Evolutionary conservation across 35 echinoderm and acorn worm genomes (phyloP), one percentile per base, ranked within the genome.

Genomic region (Heliocidaris erythrogramma): DNA sequence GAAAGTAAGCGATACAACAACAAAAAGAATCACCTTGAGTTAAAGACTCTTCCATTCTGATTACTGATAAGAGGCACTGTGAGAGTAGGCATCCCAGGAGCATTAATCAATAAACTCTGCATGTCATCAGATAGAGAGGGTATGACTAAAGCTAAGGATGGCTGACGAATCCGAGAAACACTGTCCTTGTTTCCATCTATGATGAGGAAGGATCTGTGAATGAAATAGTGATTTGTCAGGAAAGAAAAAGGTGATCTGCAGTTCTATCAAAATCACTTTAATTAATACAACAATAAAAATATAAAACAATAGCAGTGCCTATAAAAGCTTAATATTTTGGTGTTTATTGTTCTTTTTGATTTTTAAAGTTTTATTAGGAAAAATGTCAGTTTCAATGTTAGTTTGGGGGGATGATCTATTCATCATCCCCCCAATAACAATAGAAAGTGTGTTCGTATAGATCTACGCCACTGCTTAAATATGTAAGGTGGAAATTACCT

Each of bases 121-220:
- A 30, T 92, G 91, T 92, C 91, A 49, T 59, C 91, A 13, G 91
- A 92, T 16, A 92, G 49, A 59, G 91, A 29, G 17, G 91, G 91
- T n/a, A 30, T 49, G 13, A 92, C 50, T 30, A 92, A 27, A 59
- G 91, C 91, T 1, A 92, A 30, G n/a, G 91, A 92, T 17, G 91
- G 91, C 12, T 52, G 48, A 59, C 47, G 48, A 18, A 32, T 49
- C 49, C 29, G 13, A n/a, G 47, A 59, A 30, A 92, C 91, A 16
- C 31, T 48, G n/a, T 30, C 50, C 18, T 59, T 48, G 31, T 92
- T 48, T 12, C 11, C 91, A 92, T 92, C 91, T 13, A 92, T 59
- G 50, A 92, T 59, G 2, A 92, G 29, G 91, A 52, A 92, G 48
- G 91, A 92, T 59, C 91, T 92, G 91, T 32, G 87, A 89, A 89